Evolutionary conservation across 2,113 vertebrate genomes (phyloP).

Genomic region (Corythoichthys haematopterus): DNA sequence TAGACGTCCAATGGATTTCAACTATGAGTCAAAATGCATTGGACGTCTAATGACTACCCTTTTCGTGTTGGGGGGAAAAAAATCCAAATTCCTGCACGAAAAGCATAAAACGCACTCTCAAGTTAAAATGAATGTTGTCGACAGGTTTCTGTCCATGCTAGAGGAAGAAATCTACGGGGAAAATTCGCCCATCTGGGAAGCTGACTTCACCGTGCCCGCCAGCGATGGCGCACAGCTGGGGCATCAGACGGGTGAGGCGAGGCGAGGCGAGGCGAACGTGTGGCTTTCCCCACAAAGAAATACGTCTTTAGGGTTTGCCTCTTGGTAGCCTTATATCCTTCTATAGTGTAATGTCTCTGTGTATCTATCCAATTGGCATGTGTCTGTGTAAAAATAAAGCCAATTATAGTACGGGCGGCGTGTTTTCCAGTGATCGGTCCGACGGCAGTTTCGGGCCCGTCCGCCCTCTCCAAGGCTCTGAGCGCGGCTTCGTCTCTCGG

Average conservation of each 20-base stretch:
- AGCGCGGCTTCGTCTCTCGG: slow-evolving; percentile 73
- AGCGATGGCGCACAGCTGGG: slow-evolving; percentile 84
- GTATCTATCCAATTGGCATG: not conserved
- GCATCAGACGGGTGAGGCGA: slow-evolving; percentile 80
- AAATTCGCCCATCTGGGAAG: slow-evolving; percentile 96
- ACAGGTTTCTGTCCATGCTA: slow-evolving; percentile 98
- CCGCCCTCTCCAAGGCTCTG: slow-evolving; percentile 82
- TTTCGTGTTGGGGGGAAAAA: too few relatives aligned
- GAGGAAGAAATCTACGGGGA: slow-evolving; percentile 98
- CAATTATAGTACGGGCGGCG: not conserved
- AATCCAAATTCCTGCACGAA: too few relatives aligned
- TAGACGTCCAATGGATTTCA: too few relatives aligned
- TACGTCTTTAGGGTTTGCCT: too few relatives aligned
- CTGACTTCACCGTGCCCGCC: slow-evolving; percentile 90
- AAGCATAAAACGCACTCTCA: not conserved
- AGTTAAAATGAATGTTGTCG: not conserved
- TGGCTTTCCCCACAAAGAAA: too few relatives aligned
- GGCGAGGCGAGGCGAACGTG: too few relatives aligned
- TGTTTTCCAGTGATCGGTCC: slow-evolving; percentile 74
- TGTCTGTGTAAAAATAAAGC: not conserved
- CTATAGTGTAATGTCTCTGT: not conserved
- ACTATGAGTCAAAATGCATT: too few relatives aligned
- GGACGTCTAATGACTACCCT: too few relatives aligned
- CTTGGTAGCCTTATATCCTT: not conserved
- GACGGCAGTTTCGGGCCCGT: slow-evolving; percentile 74